phyloP scores from a whole-genome alignment of 2,113 vertebrate genomes.

The Sinosuthora webbiana region DNA sequence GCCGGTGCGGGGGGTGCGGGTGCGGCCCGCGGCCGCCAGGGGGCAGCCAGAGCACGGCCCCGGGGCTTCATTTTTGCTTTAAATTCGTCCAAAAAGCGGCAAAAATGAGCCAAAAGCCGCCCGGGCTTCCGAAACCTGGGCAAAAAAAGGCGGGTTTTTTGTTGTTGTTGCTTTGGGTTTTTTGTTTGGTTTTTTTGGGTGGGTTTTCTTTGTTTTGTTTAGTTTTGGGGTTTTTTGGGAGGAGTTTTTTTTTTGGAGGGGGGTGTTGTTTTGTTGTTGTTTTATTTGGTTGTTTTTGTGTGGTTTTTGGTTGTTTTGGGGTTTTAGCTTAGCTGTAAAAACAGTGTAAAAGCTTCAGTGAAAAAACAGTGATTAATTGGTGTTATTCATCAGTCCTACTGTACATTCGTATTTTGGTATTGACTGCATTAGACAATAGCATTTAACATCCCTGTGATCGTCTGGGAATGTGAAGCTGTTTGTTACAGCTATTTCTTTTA shows the following conservation, averaged over 20 bases:
- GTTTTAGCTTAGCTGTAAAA: neutral
- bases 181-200: neutral
- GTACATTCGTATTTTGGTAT: neutral
- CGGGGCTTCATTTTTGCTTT: neutral
- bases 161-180: too few species aligned
- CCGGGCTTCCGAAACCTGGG: neutral
- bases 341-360: neutral
- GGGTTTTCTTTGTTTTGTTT: neutral
- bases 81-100: accelerated
- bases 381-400: neutral
- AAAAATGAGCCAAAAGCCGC: accelerated
- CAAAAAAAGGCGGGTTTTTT: neutral
- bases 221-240: too few species aligned
- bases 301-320: too few species aligned
- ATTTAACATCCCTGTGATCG: neutral
- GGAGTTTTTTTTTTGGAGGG: neutral
- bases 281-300: neutral
- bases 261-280: too few species aligned
- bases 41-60: neutral
- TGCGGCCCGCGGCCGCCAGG: neutral
- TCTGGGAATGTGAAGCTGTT: neutral
- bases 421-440: neutral
- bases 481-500: neutral
- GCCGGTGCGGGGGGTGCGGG: neutral
- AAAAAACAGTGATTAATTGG: neutral